phyloP scores from a whole-genome alignment of 2,113 vertebrate genomes.

The Struthidea cinerea region DNA sequence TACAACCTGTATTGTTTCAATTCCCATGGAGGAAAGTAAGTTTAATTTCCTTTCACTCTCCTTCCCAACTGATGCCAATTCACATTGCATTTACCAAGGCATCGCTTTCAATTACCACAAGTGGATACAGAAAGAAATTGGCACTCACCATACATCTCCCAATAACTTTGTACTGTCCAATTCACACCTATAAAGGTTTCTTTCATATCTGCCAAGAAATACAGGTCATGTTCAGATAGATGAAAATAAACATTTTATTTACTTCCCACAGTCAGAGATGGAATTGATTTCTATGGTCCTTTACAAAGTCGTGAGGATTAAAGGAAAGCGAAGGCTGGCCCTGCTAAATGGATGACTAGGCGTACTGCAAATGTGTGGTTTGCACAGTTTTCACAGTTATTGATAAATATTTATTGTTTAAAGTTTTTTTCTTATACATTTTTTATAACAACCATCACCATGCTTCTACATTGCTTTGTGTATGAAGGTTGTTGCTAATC shows the following conservation, averaged over 20 bases:
- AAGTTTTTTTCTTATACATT: not conserved
- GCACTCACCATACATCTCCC: not conserved
- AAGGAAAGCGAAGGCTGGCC: not conserved
- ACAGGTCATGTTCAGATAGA: not conserved
- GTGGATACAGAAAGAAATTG: not conserved
- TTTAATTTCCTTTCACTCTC: not conserved
- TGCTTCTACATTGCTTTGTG: fast-evolving
- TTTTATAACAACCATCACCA: not conserved
- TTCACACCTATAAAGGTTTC: not conserved
- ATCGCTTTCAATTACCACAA: not conserved
- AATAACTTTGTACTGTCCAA: not conserved
- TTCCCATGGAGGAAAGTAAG: not conserved
- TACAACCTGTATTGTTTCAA: not conserved
- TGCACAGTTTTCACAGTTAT: not conserved
- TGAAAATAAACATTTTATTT: not conserved
- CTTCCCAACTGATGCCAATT: not conserved
- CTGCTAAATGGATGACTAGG: not conserved
- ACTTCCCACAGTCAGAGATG: not conserved
- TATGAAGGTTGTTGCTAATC: not conserved
- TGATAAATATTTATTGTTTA: not conserved
- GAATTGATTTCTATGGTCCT: not conserved
- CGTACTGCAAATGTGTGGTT: not conserved
- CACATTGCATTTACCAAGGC: not conserved
- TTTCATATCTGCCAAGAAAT: not conserved
- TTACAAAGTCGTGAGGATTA: not conserved